These are phyloP conservation scores for Oceanodroma tethys DNA, from an alignment of 2,113 vertebrate species.

Conservation along the genomic window DNA sequence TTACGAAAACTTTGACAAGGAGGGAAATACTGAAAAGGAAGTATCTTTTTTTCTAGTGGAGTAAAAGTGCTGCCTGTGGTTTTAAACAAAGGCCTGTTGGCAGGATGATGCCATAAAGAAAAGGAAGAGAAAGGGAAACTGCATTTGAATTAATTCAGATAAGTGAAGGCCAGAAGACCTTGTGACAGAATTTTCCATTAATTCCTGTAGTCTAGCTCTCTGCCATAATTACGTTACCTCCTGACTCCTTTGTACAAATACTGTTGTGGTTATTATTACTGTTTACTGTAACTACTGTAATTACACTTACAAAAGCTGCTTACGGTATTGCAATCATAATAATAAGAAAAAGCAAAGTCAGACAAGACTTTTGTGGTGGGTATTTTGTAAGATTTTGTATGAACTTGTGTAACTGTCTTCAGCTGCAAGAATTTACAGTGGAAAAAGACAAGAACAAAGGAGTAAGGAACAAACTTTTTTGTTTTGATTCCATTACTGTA, in stretches of 20 bases:
- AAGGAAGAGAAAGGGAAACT: slow-evolving; percentile 53
- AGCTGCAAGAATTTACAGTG: neutral
- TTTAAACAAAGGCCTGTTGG: slow-evolving; percentile 31
- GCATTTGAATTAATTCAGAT: neutral
- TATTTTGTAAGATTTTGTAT: neutral
- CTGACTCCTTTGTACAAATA: neutral
- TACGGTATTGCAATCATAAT: neutral
- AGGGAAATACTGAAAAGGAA: slow-evolving; percentile 10
- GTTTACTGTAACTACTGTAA: neutral
- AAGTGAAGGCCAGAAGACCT: slow-evolving; percentile 20
- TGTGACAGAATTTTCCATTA: slow-evolving; percentile 20
- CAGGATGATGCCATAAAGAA: slow-evolving; percentile 1
- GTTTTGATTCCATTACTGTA: neutral
- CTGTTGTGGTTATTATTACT: neutral
- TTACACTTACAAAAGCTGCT: neutral
- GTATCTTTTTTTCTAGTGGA: neutral
- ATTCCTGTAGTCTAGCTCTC: neutral
- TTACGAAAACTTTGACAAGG: neutral
- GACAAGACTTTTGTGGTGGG: neutral
- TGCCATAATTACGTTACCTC: neutral
- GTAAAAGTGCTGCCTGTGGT: slow-evolving; percentile 19
- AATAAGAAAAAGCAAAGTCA: neutral
- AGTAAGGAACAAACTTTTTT: neutral
- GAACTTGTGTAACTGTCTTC: neutral
- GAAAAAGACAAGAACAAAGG: neutral